Evolutionary conservation across 2,113 vertebrate genomes (phyloP).

Genomic region (Cyanoderma ruficeps): DNA sequence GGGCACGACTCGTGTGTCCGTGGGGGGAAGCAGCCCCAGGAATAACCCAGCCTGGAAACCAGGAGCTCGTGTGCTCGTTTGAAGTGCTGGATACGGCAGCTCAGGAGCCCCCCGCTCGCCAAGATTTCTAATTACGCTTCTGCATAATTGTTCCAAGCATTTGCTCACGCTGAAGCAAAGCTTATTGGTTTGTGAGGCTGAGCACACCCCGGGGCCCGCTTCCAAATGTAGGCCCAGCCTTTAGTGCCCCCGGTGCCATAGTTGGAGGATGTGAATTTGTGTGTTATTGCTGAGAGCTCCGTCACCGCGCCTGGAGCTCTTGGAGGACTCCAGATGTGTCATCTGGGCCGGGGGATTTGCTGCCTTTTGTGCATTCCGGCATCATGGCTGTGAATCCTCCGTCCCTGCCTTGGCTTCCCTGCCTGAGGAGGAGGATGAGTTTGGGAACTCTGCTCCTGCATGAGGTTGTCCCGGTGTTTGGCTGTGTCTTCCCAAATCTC

Average conservation of each 20-base stretch:
- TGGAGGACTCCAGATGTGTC: constrained; percentile 40
- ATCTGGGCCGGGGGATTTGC: background rate
- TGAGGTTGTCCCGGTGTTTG: fast-evolving
- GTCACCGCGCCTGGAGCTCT: background rate
- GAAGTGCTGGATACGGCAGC: constrained; percentile 13
- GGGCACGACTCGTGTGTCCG: background rate
- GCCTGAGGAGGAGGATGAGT: background rate
- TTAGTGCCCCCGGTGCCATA: constrained; percentile 30
- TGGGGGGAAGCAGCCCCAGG: background rate
- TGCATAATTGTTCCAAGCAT: constrained; percentile 39
- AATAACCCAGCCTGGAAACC: background rate
- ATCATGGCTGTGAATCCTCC: background rate
- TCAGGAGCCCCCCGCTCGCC: constrained; percentile 17
- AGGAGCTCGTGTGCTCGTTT: background rate
- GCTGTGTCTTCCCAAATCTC: fast-evolving
- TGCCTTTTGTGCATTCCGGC: background rate
- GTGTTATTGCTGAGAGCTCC: constrained; percentile 39
- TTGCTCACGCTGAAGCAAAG: background rate
- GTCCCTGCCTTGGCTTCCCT: background rate
- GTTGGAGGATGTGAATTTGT: constrained; percentile 37
- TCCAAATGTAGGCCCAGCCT: constrained; percentile 54
- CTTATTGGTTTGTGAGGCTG: constrained; percentile 59
- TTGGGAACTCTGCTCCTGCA: background rate
- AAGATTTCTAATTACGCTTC: constrained; percentile 36
- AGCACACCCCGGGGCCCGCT: constrained; percentile 58